A percentile compares a stretch with the other conserved stretches of the same genome.
phyloP scores from a whole-genome alignment of 2,888 invertebrate species.

The Cryptophagus acutangulus region DNA sequence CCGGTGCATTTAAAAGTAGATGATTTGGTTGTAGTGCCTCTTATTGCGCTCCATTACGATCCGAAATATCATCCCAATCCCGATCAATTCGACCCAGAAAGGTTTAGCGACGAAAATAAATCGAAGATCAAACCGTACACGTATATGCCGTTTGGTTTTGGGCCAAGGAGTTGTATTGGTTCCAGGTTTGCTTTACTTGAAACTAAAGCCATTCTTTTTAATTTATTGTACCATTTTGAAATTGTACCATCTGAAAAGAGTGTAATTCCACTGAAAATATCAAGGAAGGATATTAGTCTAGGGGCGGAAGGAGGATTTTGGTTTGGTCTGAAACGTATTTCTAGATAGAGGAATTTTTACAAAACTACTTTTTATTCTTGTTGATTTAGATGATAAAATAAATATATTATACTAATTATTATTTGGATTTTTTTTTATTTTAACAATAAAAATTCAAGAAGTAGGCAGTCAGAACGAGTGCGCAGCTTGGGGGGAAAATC shows the following conservation, averaged over 20 bases:
- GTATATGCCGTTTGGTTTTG: conserved; percentile 51
- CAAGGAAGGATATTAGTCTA: background rate
- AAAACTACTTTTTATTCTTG: too few relatives aligned
- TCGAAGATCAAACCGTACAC: conserved; percentile 47
- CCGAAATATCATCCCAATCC: conserved; percentile 46
- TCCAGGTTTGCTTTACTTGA: conserved; percentile 31
- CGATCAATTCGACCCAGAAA: conserved; percentile 47
- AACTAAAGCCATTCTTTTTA: background rate
- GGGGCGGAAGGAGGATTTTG: background rate
- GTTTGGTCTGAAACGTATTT: background rate
- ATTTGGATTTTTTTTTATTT: too few relatives aligned
- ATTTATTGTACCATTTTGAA: background rate
- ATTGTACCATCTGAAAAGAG: background rate
- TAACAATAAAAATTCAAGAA: conserved; percentile 7
- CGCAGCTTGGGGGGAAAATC: too few relatives aligned
- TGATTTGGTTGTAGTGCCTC: conserved; percentile 35
- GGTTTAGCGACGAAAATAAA: conserved; percentile 32
- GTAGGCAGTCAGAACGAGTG: too few relatives aligned
- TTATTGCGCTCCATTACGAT: conserved; percentile 44
- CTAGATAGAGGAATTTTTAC: too few relatives aligned
- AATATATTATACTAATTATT: too few relatives aligned
- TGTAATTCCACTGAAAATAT: background rate
- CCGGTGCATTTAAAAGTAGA: conserved; percentile 29
- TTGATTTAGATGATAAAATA: too few relatives aligned
- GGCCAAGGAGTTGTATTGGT: conserved; percentile 52